These are phyloP conservation scores for Phthorimaea operculella DNA, from an alignment of 1,140 invertebrate genomes.

Conservation along the genomic window DNA sequence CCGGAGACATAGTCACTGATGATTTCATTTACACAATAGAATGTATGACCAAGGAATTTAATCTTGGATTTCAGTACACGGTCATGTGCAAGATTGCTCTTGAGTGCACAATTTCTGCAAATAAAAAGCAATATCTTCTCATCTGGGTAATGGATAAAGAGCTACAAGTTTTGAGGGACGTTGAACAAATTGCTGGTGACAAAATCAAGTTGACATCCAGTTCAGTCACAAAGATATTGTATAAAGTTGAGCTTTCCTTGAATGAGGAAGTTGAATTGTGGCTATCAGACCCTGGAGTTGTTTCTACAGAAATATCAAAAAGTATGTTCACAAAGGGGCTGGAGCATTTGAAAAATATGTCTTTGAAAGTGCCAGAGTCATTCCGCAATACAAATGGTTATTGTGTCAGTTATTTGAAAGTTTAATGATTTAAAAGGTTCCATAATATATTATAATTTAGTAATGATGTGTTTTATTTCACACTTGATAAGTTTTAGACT, in stretches of 20 bases:
- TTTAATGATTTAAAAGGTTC: constrained; percentile 21
- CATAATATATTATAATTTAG: neutral
- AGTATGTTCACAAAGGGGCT: constrained; percentile 64
- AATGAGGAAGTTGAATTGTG: constrained; percentile 61
- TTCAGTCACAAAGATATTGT: constrained; percentile 63
- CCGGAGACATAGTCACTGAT: constrained; percentile 33
- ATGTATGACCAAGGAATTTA: constrained; percentile 56
- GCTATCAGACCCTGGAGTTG: constrained; percentile 57
- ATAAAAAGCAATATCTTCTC: constrained; percentile 61
- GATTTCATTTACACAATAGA: constrained; percentile 67
- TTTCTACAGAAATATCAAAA: constrained; percentile 65
- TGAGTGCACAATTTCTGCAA: constrained; percentile 45
- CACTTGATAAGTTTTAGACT: too few relatives aligned
- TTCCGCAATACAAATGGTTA: constrained; percentile 67
- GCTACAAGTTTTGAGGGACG: constrained; percentile 56
- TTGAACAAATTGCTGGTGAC: constrained; percentile 28
- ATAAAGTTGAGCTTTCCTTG: constrained; percentile 49
- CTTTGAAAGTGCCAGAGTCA: constrained; percentile 63
- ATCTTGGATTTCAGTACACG: constrained; percentile 59
- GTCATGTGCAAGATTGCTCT: constrained; percentile 62
- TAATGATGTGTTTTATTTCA: too few relatives aligned
- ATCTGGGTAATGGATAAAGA: constrained; percentile 70
- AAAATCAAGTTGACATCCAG: constrained; percentile 47
- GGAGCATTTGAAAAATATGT: constrained; percentile 66
- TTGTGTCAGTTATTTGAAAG: constrained; percentile 67